Percentiles rank a stretch among this genome's conserved stretches.
phyloP scores from a whole-genome alignment of 2,113 vertebrate genomes.

The Phaetusa simplex region DNA sequence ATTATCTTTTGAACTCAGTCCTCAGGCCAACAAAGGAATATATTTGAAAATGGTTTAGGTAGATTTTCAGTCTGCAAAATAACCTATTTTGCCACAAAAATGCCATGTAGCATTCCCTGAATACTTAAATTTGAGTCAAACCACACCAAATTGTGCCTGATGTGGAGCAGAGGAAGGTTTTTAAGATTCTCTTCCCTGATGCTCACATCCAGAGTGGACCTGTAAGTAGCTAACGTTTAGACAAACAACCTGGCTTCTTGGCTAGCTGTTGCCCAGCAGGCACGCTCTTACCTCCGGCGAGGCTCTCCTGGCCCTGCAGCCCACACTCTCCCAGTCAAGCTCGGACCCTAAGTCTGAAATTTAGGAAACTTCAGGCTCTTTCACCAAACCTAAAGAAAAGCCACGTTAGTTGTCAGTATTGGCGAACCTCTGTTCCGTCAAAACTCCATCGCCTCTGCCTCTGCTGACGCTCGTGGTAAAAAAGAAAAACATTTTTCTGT shows the following conservation, averaged over 20 bases:
- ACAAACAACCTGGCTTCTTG: background rate
- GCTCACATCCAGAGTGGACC: background rate
- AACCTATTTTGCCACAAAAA: background rate
- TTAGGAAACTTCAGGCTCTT: background rate
- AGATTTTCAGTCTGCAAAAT: background rate
- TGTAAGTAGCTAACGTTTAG: background rate
- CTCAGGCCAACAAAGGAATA: background rate
- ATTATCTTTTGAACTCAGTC: background rate
- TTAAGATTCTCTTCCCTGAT: background rate
- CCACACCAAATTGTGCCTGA: accelerated
- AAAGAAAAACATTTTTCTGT: slow-evolving; percentile 43
- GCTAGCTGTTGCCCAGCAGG: background rate
- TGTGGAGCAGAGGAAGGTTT: background rate
- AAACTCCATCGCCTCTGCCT: background rate
- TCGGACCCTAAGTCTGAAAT: background rate
- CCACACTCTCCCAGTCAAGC: accelerated
- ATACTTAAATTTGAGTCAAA: background rate
- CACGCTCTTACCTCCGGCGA: accelerated
- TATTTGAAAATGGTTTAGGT: background rate
- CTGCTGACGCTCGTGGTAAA: background rate
- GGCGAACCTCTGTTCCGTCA: background rate
- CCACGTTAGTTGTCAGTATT: accelerated
- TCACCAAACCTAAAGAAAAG: background rate
- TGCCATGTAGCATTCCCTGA: accelerated
- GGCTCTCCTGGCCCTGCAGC: background rate